Evolutionary conservation across 1,140 invertebrate genomes (phyloP).

Genomic region (Cotesia chilonis): DNA sequence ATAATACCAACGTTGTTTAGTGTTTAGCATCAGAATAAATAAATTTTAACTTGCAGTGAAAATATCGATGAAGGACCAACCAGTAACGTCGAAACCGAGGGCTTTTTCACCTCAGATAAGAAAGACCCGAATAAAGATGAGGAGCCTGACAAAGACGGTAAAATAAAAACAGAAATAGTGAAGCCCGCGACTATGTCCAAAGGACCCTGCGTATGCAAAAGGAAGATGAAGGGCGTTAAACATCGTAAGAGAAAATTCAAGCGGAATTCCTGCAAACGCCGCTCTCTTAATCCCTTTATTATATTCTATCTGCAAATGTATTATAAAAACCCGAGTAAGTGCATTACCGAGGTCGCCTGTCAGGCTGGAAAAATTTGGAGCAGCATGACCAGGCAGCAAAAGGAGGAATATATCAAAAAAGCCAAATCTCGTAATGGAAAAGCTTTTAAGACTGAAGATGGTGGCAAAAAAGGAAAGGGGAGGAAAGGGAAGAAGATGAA

Average conservation of each 20-base stretch:
- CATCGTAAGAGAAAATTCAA: neutral
- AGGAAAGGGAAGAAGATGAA: neutral
- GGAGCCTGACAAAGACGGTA: constrained; percentile 21
- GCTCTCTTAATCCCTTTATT: constrained; percentile 52
- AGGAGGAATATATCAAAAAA: constrained; percentile 44
- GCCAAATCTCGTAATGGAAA: constrained; percentile 36
- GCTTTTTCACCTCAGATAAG: constrained; percentile 33
- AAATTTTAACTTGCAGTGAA: constrained; percentile 26
- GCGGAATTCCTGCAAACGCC: constrained; percentile 10
- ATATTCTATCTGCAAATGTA: constrained; percentile 54
- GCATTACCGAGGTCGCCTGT: constrained; percentile 47
- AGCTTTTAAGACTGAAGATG: neutral
- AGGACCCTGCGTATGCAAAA: constrained; percentile 23
- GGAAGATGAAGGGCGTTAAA: constrained; percentile 4
- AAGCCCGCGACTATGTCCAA: no score
- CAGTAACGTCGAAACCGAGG: constrained; percentile 28
- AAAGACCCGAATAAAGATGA: constrained; percentile 13
- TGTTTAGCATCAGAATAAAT: constrained; percentile 1
- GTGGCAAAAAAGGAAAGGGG: constrained; percentile 7
- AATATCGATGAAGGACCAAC: constrained; percentile 34
- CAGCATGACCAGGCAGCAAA: constrained; percentile 42
- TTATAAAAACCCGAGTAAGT: constrained; percentile 39
- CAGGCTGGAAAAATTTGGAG: constrained; percentile 52
- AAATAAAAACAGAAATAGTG: neutral
- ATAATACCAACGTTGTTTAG: constrained; percentile 7